These are phyloP conservation scores for Sclerodermus sp. DNA, from an alignment of 2,888 invertebrate species.

Conservation along the genomic window DNA sequence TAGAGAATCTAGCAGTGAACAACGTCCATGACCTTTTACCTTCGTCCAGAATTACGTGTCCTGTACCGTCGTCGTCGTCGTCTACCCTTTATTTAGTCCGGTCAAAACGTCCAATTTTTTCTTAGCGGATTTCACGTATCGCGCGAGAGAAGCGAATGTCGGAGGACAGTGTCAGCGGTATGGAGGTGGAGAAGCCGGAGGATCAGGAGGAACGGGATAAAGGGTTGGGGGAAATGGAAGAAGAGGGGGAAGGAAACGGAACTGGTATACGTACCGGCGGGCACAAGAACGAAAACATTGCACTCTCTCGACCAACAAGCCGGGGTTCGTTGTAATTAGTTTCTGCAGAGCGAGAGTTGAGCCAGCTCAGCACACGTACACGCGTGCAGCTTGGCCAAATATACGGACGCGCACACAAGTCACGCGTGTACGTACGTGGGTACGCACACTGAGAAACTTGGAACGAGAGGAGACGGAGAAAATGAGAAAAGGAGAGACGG, in stretches of 20 bases:
- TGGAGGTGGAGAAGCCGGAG: too few species aligned
- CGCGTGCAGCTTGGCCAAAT: background rate
- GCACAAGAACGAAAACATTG: constrained; percentile 42
- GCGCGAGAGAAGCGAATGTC: too few species aligned
- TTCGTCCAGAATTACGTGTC: too few species aligned
- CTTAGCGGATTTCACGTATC: too few species aligned
- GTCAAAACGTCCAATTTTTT: too few species aligned
- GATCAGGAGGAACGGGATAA: too few species aligned
- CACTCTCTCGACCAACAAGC: constrained; percentile 38
- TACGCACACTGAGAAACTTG: background rate
- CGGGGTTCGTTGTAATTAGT: constrained; percentile 45
- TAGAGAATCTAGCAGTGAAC: too few species aligned
- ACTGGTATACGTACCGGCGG: constrained; percentile 18
- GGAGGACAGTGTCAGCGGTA: too few species aligned
- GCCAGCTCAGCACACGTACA: constrained; percentile 15
- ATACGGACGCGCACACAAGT: too few species aligned
- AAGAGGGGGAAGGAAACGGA: constrained; percentile 16
- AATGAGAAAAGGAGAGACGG: background rate
- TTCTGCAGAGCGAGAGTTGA: constrained; percentile 26
- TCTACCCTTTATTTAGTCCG: too few species aligned
- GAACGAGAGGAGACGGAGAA: background rate
- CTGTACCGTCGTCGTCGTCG: too few species aligned
- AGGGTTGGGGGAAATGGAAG: background rate
- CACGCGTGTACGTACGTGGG: background rate
- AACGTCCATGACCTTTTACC: too few species aligned